These are phyloP conservation scores for Pygoscelis adeliae DNA, from an alignment of 2,113 vertebrate genomes.

Conservation along the genomic window DNA sequence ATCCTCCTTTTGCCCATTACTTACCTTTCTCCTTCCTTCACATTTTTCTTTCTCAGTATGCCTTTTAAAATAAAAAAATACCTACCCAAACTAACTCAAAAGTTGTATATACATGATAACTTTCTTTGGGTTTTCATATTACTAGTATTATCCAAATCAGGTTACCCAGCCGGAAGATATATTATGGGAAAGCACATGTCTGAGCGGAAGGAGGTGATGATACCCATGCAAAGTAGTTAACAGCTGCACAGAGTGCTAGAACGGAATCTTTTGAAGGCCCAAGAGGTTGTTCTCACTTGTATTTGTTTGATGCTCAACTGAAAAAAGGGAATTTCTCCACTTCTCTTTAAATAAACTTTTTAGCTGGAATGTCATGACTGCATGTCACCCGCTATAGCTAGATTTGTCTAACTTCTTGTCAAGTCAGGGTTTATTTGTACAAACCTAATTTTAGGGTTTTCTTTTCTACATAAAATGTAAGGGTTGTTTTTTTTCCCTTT, in stretches of 20 bases:
- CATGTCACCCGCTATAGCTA: background rate
- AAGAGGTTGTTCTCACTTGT: background rate
- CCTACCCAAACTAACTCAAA: background rate
- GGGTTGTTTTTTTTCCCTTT: background rate
- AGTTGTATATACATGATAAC: background rate
- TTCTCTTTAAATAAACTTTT: conserved; percentile 4
- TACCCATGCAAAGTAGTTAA: background rate
- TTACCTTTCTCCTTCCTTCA: background rate
- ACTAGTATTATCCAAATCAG: background rate
- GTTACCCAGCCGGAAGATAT: background rate
- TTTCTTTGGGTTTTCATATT: background rate
- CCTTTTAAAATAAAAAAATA: background rate
- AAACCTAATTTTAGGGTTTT: conserved; percentile 17
- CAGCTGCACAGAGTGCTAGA: background rate
- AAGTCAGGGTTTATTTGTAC: conserved; percentile 3
- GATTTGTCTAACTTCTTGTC: conserved; percentile 15
- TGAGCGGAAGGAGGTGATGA: background rate
- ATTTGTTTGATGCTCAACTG: background rate
- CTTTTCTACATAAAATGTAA: background rate
- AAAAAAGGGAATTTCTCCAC: background rate
- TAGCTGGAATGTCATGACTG: background rate
- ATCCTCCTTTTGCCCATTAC: background rate
- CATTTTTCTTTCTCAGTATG: background rate
- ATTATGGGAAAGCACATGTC: background rate
- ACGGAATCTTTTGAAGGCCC: background rate